Percentiles rank a stretch among this genome's conserved stretches.
Evolutionary conservation across 2,797 vertebrate species (phyloP).

Genomic region (Alfaro cultratus): DNA sequence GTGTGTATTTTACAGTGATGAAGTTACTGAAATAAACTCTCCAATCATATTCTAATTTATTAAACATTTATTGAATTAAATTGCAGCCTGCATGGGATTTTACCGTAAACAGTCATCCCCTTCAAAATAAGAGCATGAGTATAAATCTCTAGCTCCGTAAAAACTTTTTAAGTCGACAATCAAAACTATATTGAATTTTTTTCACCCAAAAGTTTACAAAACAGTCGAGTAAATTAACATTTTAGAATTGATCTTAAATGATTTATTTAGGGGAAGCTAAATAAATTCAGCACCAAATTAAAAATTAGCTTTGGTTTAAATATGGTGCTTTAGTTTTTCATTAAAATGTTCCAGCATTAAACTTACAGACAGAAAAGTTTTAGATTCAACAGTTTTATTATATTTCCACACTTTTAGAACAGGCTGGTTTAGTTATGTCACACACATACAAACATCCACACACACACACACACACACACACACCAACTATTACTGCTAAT

Average conservation of each 20-base stretch:
- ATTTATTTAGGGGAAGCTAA: not conserved
- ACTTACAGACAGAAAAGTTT: not conserved
- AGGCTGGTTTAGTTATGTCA: slow-evolving; percentile 76
- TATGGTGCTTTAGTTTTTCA: too few species aligned
- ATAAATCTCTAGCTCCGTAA: too few species aligned
- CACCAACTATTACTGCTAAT: slow-evolving; percentile 45
- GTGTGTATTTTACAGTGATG: not conserved
- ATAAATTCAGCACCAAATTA: not conserved
- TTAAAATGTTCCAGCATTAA: not conserved
- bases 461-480: slow-evolving; percentile 44
- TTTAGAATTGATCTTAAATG: not conserved
- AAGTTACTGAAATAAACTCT: not conserved
- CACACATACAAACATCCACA: slow-evolving; percentile 34
- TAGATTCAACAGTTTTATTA: slow-evolving; percentile 64
- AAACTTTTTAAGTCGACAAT: too few species aligned
- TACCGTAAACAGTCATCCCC: too few species aligned
- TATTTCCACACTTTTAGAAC: slow-evolving; percentile 74
- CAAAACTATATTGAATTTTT: too few species aligned
- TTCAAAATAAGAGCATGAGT: too few species aligned
- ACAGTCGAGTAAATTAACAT: not conserved
- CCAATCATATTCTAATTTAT: not conserved
- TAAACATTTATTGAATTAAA: too few species aligned
- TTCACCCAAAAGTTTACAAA: too few species aligned
- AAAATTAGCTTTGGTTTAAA: not conserved
- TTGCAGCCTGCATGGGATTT: too few species aligned